phyloP scores from a whole-genome alignment of 2,797 vertebrate genomes.

The Pempheris klunzingeri region DNA sequence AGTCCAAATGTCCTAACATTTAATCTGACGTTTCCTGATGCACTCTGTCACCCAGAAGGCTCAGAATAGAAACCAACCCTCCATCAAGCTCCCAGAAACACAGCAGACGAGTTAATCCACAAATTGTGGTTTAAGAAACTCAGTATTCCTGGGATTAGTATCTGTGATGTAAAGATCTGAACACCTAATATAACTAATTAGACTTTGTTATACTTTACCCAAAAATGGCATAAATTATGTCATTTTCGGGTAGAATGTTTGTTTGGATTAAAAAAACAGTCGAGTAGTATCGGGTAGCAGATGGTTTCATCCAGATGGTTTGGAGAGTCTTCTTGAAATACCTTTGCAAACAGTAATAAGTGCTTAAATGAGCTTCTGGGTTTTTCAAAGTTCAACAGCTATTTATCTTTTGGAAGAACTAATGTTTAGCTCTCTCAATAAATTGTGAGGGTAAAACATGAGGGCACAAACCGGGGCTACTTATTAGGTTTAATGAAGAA shows the following conservation, averaged over 20 bases:
- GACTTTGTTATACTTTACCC: too few species aligned
- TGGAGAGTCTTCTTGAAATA: constrained; percentile 11
- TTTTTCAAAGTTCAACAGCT: constrained; percentile 9
- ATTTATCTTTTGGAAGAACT: constrained; percentile 20
- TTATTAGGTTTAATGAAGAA: constrained; percentile 14
- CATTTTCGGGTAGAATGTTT: background rate
- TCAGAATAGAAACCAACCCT: background rate
- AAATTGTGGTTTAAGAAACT: background rate
- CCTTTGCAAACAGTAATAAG: constrained; percentile 1
- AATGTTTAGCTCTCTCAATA: background rate
- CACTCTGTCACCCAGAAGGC: background rate
- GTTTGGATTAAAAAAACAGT: constrained; percentile 2
- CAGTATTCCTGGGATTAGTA: background rate
- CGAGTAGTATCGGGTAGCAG: too few species aligned
- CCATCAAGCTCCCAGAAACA: background rate
- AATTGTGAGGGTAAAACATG: background rate
- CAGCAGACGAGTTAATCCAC: background rate
- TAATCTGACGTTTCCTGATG: too few species aligned
- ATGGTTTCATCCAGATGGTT: constrained; percentile 5
- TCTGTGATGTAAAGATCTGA: too few species aligned
- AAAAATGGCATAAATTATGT: too few species aligned
- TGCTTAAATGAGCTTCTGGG: background rate
- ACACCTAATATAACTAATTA: too few species aligned
- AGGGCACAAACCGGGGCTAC: background rate
- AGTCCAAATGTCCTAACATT: too few species aligned